Percentiles rank a stretch among this genome's conserved stretches.
These are phyloP conservation scores for Daktulosphaira vitifoliae DNA, from an alignment of 1,140 invertebrate species.

Conservation along the genomic window DNA sequence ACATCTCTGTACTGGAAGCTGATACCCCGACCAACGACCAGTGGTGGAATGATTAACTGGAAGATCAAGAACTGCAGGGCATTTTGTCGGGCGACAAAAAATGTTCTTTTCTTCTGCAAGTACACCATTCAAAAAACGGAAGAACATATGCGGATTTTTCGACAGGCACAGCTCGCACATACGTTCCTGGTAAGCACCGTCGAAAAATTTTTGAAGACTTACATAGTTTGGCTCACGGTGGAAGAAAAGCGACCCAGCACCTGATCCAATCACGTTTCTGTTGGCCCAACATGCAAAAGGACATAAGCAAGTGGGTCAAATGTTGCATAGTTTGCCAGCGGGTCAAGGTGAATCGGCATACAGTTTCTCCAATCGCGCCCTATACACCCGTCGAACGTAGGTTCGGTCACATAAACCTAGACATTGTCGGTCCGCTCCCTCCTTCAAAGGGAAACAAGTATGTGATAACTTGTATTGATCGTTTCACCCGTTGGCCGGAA, in stretches of 20 bases:
- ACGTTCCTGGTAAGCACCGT: neutral
- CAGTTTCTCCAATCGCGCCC: slow-evolving; percentile 36
- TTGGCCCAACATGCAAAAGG: neutral
- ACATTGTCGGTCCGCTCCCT: slow-evolving; percentile 42
- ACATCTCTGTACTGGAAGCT: neutral
- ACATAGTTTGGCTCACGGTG: neutral
- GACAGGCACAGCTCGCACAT: neutral
- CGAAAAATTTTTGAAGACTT: neutral
- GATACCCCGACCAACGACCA: neutral
- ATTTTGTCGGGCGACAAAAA: neutral
- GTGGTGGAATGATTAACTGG: too few relatives aligned
- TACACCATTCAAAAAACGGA: neutral
- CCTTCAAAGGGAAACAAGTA: neutral
- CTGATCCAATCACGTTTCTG: neutral
- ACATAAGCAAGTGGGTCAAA: neutral
- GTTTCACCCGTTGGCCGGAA: slow-evolving; percentile 42
- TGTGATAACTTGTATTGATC: too few relatives aligned
- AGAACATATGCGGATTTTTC: neutral
- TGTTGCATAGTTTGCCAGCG: neutral
- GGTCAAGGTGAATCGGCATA: slow-evolving; percentile 37
- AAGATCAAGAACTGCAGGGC: neutral
- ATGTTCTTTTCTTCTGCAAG: neutral
- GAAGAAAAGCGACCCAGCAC: too few relatives aligned
- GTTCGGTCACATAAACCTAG: slow-evolving; percentile 38
- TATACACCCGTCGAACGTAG: too few relatives aligned